Percentiles rank a stretch among this genome's conserved stretches.
Conservation (phyloP, 2,797 vertebrate species). For the Orestias chungarensis region DNA sequence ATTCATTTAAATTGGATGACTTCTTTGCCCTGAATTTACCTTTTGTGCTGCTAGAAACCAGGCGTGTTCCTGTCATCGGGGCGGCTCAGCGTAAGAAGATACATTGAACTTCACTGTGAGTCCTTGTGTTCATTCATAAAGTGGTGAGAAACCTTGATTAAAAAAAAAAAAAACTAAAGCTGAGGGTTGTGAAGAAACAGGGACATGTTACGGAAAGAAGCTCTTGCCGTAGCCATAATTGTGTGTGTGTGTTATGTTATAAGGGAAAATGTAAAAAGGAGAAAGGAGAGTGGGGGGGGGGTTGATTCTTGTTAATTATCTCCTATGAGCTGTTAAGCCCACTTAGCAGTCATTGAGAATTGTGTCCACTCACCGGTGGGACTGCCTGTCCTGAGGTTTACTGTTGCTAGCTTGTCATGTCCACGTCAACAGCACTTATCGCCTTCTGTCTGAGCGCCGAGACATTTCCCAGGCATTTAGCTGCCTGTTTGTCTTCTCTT, state of each 20-base stretch:
- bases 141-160: conserved; percentile 70
- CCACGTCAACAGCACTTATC: conserved; percentile 81
- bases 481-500: conserved; percentile 82
- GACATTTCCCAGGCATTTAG: conserved; percentile 80
- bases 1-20: conserved; percentile 59
- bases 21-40: conserved; percentile 35
- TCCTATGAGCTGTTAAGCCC: conserved; percentile 69
- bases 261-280: neutral
- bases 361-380: conserved; percentile 76
- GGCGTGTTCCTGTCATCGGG: conserved; percentile 50
- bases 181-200: conserved; percentile 73
- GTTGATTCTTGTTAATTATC: conserved; percentile 66
- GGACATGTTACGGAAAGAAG: conserved; percentile 75
- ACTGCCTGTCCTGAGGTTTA: conserved; percentile 80
- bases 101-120: conserved; percentile 59
- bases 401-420: conserved; percentile 83
- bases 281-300: conserved; percentile 4
- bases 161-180: conserved; percentile 76
- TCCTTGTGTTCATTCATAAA: conserved; percentile 75
- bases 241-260: conserved; percentile 24
- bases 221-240: conserved; percentile 43
- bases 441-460: conserved; percentile 71
- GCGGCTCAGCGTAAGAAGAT: conserved; percentile 50
- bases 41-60: conserved; percentile 26
- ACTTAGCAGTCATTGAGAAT: conserved; percentile 69